Percentiles rank a stretch among this genome's conserved stretches.
Conservation (phyloP, 2,113 vertebrate species). For the Coreoperca whiteheadi region DNA sequence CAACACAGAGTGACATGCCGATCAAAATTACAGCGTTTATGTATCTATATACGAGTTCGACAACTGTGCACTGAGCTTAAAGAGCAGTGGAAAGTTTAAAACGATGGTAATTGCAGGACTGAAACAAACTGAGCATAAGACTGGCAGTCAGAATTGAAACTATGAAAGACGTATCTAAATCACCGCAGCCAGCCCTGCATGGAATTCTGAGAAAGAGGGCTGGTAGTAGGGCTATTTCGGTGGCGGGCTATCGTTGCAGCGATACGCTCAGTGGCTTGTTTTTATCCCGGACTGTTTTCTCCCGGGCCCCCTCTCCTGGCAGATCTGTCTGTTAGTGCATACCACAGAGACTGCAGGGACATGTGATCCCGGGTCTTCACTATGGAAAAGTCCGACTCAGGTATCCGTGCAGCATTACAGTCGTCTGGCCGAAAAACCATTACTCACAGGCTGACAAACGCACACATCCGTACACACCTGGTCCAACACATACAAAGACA, state of each 20-base stretch:
- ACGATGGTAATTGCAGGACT: slow-evolving; percentile 72
- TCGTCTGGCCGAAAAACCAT: slow-evolving; percentile 71
- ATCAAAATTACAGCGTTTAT: slow-evolving; percentile 67
- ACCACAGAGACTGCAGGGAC: slow-evolving; percentile 59
- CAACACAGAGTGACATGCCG: slow-evolving; percentile 33
- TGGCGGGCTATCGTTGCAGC: slow-evolving; percentile 40
- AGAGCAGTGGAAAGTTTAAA: slow-evolving; percentile 64
- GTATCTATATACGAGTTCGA: slow-evolving; percentile 69
- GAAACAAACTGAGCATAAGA: slow-evolving; percentile 55
- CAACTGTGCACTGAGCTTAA: slow-evolving; percentile 58
- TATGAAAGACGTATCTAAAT: slow-evolving; percentile 56
- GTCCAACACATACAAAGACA: neutral
- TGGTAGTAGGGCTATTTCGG: slow-evolving; percentile 68
- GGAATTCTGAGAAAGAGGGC: slow-evolving; percentile 57
- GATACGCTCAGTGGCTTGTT: slow-evolving; percentile 48
- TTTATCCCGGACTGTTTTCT: slow-evolving; percentile 49
- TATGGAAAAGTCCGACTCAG: slow-evolving; percentile 67
- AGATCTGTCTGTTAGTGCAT: slow-evolving; percentile 64
- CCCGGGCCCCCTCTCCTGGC: slow-evolving; percentile 33
- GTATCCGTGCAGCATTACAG: slow-evolving; percentile 66
- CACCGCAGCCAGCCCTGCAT: slow-evolving; percentile 23
- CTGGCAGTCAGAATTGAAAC: slow-evolving; percentile 64
- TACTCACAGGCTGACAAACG: slow-evolving; percentile 64
- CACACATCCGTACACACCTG: neutral
- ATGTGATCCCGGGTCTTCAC: slow-evolving; percentile 56